Base-by-base conservation (phyloP, 2,797 vertebrate genomes). In the Thamnophis elegans region DNA sequence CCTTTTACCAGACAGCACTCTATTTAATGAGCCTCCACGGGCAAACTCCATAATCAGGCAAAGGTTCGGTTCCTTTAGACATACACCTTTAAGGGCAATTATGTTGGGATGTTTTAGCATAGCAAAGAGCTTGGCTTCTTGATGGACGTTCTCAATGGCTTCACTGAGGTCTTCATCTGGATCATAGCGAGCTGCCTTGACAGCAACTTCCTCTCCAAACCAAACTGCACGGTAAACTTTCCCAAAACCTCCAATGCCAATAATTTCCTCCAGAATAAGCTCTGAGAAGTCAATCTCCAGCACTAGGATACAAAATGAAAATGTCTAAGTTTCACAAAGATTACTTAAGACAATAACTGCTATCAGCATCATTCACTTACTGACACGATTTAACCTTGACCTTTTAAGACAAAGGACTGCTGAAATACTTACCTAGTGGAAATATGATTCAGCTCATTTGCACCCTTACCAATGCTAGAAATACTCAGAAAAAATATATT, bases 1-100 rank as follows among this genome's bases (percentile, higher is more conserved):
- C 95, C 98, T 98, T 94, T 99, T 99, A 92, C 99, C 99, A 6
- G 99, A 98, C 1, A 99, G 97, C 26, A 99, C 98, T 95, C 99
- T 97, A 95, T 99, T 99, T 87, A 99, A 97, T 0, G 99, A 97
- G 18, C 99, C 99, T 10, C 99, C 99, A 0, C 98, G 98, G 92
- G 99, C 99, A 94, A 98, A 99, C 97, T 99, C 99, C 99, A 99
- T 99, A 93, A 99, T 98, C 96, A 99, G 98, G 96, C 99, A 99
- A 94, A 99, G 98, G 96, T 99, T 98, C 89, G 99, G 99, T 95
- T 99, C 99, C 97, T 98, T 98, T 97, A 99, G 97, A 93, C 99
- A 99, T 55, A 99, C 98, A 0, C 99, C 99, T 95, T 98, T 97
- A 92, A 99, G 98, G 82, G 97, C 99, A 97, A 99, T 99, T 97